Evolutionary conservation across 1,140 invertebrate genomes (phyloP).

Genomic region (Drosophila elegans): DNA sequence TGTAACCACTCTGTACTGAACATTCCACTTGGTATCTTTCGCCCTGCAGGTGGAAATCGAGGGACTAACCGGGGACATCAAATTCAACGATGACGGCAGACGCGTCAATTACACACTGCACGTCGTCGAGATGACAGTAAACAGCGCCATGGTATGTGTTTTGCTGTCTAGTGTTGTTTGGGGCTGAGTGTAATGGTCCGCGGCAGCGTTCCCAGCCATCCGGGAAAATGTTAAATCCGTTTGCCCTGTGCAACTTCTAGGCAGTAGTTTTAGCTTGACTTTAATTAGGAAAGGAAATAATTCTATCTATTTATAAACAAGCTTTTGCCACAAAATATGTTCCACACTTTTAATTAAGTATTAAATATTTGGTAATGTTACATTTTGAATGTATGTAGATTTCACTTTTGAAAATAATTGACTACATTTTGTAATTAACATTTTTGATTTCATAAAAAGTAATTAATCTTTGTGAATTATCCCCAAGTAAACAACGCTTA

Average conservation of each 20-base stretch:
- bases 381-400: no score
- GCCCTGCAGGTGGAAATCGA: conserved; percentile 92
- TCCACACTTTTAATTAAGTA: no score
- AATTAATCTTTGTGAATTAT: no score
- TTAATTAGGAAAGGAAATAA: no score
- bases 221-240: conserved; percentile 22
- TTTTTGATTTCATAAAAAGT: no score
- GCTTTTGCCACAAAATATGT: no score
- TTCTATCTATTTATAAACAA: no score
- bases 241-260: neutral
- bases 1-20: conserved; percentile 4
- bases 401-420: no score
- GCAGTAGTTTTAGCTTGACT: neutral
- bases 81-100: conserved; percentile 94
- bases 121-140: conserved; percentile 94
- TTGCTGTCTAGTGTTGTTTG: conserved; percentile 17
- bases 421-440: no score
- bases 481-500: no score
- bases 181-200: conserved; percentile 31
- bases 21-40: conserved; percentile 9
- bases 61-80: conserved; percentile 95
- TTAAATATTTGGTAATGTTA: no score
- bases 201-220: conserved; percentile 6
- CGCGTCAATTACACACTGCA: conserved; percentile 96
- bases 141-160: conserved; percentile 72